Conservation (phyloP, 2,113 vertebrate genomes). For the Garra rufa region DNA sequence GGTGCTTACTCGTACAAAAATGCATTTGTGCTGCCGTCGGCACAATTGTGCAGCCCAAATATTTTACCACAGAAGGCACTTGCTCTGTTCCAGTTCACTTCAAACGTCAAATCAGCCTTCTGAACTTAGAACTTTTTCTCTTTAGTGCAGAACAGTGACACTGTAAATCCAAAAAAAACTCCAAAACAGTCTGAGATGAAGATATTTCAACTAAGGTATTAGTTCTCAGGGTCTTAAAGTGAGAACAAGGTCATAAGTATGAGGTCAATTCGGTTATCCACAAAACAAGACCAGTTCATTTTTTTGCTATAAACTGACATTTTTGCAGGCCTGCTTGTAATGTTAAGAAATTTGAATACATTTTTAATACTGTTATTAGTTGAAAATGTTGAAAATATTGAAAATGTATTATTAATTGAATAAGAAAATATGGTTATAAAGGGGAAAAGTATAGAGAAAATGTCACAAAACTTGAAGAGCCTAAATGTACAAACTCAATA, state of each 20-base stretch:
- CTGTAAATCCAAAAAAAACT: neutral
- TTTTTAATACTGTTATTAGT: too few species aligned
- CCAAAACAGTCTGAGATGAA: neutral
- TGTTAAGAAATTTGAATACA: too few species aligned
- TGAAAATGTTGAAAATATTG: too few species aligned
- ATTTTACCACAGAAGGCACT: conserved; percentile 44
- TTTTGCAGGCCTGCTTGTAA: too few species aligned
- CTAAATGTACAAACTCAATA: too few species aligned
- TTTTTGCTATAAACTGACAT: neutral
- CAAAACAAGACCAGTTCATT: neutral
- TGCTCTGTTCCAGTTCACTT: conserved; percentile 57
- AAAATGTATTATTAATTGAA: too few species aligned
- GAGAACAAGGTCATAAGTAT: conserved; percentile 9
- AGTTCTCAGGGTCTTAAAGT: neutral
- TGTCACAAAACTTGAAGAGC: too few species aligned
- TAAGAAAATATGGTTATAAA: too few species aligned
- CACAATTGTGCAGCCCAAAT: conserved; percentile 66
- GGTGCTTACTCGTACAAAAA: conserved; percentile 71
- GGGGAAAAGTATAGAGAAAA: too few species aligned
- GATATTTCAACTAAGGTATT: neutral
- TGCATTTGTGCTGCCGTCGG: conserved; percentile 69
- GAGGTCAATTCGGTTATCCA: neutral
- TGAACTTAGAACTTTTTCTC: conserved; percentile 33
- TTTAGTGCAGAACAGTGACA: neutral
- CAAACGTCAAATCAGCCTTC: conserved; percentile 39